Evolutionary conservation across 2,113 vertebrate genomes (phyloP).

Genomic region (Phoxinus phoxinus): DNA sequence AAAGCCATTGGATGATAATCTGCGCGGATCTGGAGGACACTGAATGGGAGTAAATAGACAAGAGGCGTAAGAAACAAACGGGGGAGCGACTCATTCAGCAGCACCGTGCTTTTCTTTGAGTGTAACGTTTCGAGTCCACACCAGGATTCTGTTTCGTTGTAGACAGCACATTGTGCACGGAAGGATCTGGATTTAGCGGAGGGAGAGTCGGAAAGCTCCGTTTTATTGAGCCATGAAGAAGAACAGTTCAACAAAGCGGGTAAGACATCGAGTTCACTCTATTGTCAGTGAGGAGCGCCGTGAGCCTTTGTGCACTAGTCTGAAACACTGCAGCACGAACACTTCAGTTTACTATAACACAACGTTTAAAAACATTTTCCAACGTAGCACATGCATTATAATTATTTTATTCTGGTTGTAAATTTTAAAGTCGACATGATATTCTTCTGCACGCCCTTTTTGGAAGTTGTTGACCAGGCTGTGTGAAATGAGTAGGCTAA

Average conservation of each 20-base stretch:
- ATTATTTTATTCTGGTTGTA: not conserved
- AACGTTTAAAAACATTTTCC: not conserved
- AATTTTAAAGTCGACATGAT: not conserved
- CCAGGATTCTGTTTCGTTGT: constrained; percentile 13
- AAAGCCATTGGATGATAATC: not conserved
- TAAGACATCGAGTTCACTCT: constrained; percentile 65
- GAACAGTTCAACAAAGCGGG: constrained; percentile 81
- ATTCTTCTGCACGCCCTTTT: not conserved
- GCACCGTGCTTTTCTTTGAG: constrained; percentile 18
- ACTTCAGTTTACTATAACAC: not conserved
- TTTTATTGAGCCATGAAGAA: constrained; percentile 78
- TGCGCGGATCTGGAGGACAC: constrained; percentile 10
- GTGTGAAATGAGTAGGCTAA: not conserved
- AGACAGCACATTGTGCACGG: constrained; percentile 35
- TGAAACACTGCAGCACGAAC: constrained; percentile 6
- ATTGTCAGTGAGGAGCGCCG: constrained; percentile 19
- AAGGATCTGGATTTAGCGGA: constrained; percentile 37
- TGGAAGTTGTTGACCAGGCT: not conserved
- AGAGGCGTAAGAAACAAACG: constrained; percentile 7
- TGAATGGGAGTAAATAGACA: constrained; percentile 22
- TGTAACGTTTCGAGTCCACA: not conserved
- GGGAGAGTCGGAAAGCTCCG: constrained; percentile 12
- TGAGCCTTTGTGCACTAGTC: constrained; percentile 17
- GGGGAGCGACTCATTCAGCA: constrained; percentile 6
- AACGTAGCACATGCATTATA: not conserved